phyloP scores from a whole-genome alignment of 2,113 vertebrate species.

The Cynoglossus semilaevis region DNA sequence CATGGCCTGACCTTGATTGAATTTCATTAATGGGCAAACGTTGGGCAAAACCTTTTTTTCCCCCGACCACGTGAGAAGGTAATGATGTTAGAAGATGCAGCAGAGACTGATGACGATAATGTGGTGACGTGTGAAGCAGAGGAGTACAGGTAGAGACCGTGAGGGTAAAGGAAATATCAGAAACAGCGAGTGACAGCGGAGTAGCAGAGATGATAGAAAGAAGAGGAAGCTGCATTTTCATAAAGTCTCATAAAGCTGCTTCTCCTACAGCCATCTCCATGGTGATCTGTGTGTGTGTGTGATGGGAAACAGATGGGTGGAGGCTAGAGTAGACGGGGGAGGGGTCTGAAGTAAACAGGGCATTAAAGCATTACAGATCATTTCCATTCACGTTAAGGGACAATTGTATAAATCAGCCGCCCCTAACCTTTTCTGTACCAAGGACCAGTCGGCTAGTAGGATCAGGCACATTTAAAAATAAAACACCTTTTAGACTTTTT shows the following conservation, averaged over 20 bases:
- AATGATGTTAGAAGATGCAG: neutral
- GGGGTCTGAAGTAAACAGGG: slow-evolving; percentile 7
- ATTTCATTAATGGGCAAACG: slow-evolving; percentile 49
- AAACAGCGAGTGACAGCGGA: slow-evolving; percentile 3
- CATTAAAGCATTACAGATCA: slow-evolving; percentile 15
- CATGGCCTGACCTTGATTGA: slow-evolving; percentile 43
- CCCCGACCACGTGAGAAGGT: too few relatives aligned
- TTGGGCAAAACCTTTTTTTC: slow-evolving; percentile 34
- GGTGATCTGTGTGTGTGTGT: slow-evolving; percentile 35
- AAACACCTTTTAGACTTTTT: too few relatives aligned
- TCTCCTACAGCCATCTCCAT: slow-evolving; percentile 38
- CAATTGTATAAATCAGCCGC: too few relatives aligned
- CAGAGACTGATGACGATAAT: neutral
- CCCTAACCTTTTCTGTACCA: too few relatives aligned
- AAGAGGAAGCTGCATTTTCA: slow-evolving; percentile 17
- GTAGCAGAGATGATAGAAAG: slow-evolving; percentile 6
- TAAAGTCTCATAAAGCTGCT: slow-evolving; percentile 14
- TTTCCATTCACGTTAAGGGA: slow-evolving; percentile 5
- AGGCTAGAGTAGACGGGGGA: neutral
- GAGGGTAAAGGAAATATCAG: neutral
- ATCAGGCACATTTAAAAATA: too few relatives aligned
- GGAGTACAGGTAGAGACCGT: neutral
- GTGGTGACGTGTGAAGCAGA: neutral
- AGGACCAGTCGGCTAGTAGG: too few relatives aligned
- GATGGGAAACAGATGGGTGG: neutral